Evolutionary conservation across 2,113 vertebrate species (phyloP).

Genomic region (Serinus canaria): DNA sequence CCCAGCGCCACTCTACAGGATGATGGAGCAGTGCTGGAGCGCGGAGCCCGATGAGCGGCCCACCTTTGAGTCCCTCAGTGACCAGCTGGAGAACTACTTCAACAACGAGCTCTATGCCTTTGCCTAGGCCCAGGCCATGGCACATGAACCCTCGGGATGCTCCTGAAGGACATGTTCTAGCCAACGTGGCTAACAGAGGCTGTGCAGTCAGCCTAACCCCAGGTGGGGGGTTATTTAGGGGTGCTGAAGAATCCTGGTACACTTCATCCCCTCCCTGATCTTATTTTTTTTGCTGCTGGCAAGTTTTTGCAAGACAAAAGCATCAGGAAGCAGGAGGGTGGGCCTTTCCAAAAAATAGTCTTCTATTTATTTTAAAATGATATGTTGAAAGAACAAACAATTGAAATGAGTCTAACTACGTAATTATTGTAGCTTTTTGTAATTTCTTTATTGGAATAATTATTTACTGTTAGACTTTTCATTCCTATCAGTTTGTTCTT

Average conservation of each 20-base stretch:
- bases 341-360: not conserved
- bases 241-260: not conserved
- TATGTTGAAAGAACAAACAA: slow-evolving; percentile 28
- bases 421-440: slow-evolving; percentile 2
- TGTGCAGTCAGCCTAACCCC: not conserved
- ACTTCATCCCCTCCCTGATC: not conserved
- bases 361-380: slow-evolving; percentile 72
- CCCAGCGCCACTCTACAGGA: slow-evolving; percentile 74
- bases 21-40: slow-evolving; percentile 90
- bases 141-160: not conserved
- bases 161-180: not conserved
- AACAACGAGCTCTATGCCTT: slow-evolving; percentile 67
- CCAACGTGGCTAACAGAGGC: not conserved
- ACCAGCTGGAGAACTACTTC: slow-evolving; percentile 83
- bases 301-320: slow-evolving; percentile 47
- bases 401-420: slow-evolving; percentile 17
- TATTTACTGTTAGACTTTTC: slow-evolving; percentile 50
- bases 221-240: not conserved
- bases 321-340: not conserved
- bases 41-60: slow-evolving; percentile 69
- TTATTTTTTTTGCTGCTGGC: not conserved
- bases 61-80: slow-evolving; percentile 83
- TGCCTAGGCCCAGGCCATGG: not conserved
- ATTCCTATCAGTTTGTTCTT: slow-evolving; percentile 24
- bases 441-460: slow-evolving; percentile 54